Evolutionary conservation across 2,797 vertebrate species (phyloP).

Genomic region (Sebastes nivosus): DNA sequence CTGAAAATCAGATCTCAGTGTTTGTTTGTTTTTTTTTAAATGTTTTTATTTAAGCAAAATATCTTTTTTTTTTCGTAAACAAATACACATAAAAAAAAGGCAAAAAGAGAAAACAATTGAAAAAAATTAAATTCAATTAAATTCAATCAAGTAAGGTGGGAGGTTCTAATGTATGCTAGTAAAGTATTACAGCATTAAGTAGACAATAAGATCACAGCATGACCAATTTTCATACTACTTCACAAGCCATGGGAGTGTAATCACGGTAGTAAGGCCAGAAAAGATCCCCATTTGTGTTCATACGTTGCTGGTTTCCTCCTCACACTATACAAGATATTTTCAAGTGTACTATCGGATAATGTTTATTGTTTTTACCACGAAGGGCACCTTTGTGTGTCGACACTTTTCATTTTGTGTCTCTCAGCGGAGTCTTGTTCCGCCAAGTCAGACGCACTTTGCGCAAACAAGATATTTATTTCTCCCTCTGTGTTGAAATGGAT

Average conservation of each 20-base stretch:
- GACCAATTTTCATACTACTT: not conserved
- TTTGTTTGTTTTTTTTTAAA: too few species aligned
- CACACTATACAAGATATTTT: not conserved
- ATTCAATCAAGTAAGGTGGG: not conserved
- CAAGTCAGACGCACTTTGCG: not conserved
- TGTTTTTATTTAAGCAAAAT: not conserved
- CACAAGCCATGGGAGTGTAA: not conserved
- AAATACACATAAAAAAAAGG: not conserved
- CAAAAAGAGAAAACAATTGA: not conserved
- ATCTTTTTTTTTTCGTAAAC: not conserved
- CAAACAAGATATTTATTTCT: constrained; percentile 15
- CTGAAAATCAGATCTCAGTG: too few species aligned
- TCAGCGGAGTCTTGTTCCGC: not conserved
- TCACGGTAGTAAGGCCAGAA: not conserved
- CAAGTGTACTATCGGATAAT: not conserved
- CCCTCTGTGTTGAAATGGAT: not conserved
- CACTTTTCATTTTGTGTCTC: not conserved
- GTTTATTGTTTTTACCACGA: too few species aligned
- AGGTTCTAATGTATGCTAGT: not conserved
- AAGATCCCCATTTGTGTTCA: not conserved
- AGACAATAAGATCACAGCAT: not conserved
- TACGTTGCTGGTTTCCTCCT: not conserved
- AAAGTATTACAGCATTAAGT: not conserved
- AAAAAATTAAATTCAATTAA: not conserved
- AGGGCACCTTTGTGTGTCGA: too few species aligned